Evolutionary conservation across 30 jellyfish, hydroid and myxozoan genomes (phyloP), one percentile per base, ranked within the genome.

Genomic region (Aurelia aurita): DNA sequence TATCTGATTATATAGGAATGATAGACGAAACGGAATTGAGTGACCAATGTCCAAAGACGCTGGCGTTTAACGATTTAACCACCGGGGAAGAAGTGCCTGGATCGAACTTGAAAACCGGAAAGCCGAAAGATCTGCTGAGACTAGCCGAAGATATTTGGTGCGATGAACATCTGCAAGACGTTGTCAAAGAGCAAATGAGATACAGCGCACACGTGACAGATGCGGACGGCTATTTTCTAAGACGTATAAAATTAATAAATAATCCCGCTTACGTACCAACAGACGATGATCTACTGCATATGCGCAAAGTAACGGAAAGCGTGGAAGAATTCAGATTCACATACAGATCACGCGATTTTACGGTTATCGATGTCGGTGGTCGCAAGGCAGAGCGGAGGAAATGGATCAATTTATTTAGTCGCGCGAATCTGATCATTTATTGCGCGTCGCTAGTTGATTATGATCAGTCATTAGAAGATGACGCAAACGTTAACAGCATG

Each of bases 61-160:
- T 51, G 21, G 89, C 79, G 7, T 35, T 78, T 51, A 78, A 64
- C 55, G 26, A 78, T 34, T 62, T 63, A 62, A 68, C 79, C n/a
- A 27, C 65, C 0, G 89, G 61, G 15, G 89, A 43, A 19, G 89
- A 39, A 5, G 18, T 69, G n/a, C 39, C 65, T 1, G 89, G 79
- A 51, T 20, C 89, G 14, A 78, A 78, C 51, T 57, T 18, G 39
- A 79, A 35, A 18, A 78, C 46, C 13, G 76, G 72, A 25, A 78
- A 78, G 22, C 35, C 80, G 32, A 78, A 46, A 44, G 89, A 78
- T 43, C 64, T 78, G 55, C 60, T 63, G 25, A 61, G n/a, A 54
- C 79, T 78, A 13, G 80, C 80, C 34, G 89, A 78, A 43, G 89
- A 78, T 44, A 64, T 78, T 19, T 78, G 89, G 89, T 78, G 80